These are phyloP conservation scores for Aricia artaxerxes DNA, from an alignment of 2,888 invertebrate species.

Conservation along the genomic window DNA sequence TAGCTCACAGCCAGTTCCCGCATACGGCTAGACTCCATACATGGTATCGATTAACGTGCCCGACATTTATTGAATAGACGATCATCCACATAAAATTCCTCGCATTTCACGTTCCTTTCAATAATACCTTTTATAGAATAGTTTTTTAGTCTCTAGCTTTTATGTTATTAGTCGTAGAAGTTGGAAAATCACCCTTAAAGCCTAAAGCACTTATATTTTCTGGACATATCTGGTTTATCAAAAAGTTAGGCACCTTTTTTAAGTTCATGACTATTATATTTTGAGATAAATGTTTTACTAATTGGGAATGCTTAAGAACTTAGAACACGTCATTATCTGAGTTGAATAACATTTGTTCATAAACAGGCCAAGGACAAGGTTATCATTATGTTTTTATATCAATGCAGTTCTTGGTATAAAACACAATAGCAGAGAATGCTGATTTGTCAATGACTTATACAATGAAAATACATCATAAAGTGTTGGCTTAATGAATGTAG, in stretches of 20 bases:
- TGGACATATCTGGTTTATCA: too few relatives aligned
- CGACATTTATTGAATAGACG: not conserved
- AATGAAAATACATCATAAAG: not conserved
- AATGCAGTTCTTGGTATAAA: not conserved
- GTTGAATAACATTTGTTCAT: not conserved
- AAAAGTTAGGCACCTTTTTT: too few relatives aligned
- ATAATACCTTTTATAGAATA: not conserved
- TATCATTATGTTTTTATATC: not conserved
- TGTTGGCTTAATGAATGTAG: not conserved
- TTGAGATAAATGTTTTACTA: too few relatives aligned
- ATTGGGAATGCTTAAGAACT: not conserved
- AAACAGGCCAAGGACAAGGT: slow-evolving; percentile 7
- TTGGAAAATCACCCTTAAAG: too few relatives aligned
- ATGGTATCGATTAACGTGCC: slow-evolving; percentile 13
- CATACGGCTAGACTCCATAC: slow-evolving; percentile 13
- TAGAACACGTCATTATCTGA: not conserved
- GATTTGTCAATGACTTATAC: not conserved
- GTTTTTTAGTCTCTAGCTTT: not conserved
- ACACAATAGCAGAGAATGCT: slow-evolving; percentile 4
- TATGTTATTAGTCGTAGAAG: too few relatives aligned
- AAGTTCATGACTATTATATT: too few relatives aligned
- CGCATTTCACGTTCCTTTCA: slow-evolving; percentile 2
- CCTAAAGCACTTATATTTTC: too few relatives aligned
- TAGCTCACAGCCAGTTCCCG: slow-evolving; percentile 13
- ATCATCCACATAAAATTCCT: slow-evolving; percentile 4